Conservation (phyloP, 2,113 vertebrate genomes). For the Elephas maximus region DNA sequence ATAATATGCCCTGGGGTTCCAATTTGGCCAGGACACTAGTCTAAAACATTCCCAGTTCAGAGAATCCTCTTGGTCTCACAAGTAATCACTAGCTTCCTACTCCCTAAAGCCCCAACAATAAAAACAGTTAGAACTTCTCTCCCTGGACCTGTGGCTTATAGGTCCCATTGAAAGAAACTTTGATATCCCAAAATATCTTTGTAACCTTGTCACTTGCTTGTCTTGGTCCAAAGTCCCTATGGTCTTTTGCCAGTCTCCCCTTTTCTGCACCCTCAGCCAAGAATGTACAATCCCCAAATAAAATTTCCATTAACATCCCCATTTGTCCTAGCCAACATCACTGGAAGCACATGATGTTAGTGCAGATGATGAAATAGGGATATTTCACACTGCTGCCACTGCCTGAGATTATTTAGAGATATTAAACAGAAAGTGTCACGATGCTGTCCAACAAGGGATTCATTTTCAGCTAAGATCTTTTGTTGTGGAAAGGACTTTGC, state of each 20-base stretch:
- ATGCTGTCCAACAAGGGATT: constrained; percentile 17
- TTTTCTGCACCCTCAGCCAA: background rate
- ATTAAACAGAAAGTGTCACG: constrained; percentile 19
- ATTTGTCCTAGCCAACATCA: background rate
- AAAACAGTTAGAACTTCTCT: constrained; percentile 23
- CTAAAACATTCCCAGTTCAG: constrained; percentile 19
- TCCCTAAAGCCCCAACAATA: background rate
- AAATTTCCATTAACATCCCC: background rate
- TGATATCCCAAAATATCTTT: constrained; percentile 43
- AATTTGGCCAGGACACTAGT: background rate
- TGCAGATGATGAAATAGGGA: background rate
- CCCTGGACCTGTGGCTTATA: background rate
- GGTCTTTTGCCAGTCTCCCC: background rate
- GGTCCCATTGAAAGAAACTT: background rate
- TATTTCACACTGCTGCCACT: constrained; percentile 42
- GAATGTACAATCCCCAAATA: background rate
- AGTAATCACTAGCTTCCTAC: background rate
- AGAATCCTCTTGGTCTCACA: constrained; percentile 15
- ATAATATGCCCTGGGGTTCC: background rate
- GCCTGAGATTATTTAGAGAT: background rate
- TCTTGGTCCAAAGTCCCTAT: background rate
- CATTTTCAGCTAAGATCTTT: constrained; percentile 16
- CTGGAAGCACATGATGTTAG: background rate
- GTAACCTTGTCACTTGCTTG: background rate
- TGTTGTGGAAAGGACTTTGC: background rate